These are phyloP conservation scores for Heterohyrax brucei DNA, from an alignment of 2,797 vertebrate species.

Conservation along the genomic window DNA sequence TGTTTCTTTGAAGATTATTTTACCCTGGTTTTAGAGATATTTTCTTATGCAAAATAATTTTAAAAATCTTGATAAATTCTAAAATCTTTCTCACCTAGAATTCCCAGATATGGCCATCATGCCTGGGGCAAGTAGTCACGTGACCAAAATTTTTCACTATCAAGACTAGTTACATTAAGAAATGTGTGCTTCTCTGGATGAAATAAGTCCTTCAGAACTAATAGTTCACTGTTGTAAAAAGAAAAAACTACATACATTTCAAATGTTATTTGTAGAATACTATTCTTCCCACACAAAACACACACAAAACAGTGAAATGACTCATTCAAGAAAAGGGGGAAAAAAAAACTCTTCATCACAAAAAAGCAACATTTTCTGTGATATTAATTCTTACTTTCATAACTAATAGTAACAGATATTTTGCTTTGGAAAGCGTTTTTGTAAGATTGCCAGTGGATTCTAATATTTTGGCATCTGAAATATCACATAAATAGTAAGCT, in stretches of 20 bases:
- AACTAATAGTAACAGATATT: conserved; percentile 87
- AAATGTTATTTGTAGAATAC: conserved; percentile 42
- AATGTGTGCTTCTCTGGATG: not conserved
- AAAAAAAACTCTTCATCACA: conserved; percentile 86
- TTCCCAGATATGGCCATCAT: not conserved
- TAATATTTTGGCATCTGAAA: conserved; percentile 82
- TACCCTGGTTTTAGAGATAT: not conserved
- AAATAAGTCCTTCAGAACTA: not conserved
- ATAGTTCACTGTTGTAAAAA: not conserved
- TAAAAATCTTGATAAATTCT: not conserved
- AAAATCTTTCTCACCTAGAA: not conserved
- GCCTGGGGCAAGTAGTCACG: not conserved
- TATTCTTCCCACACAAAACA: not conserved
- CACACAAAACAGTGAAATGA: not conserved
- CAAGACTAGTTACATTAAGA: conserved; percentile 39
- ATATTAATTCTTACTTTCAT: conserved; percentile 88
- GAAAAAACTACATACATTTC: not conserved
- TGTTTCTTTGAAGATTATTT: not conserved
- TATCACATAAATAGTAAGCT: conserved; percentile 83
- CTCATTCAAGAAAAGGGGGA: conserved; percentile 62
- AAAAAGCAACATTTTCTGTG: conserved; percentile 85
- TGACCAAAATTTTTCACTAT: not conserved
- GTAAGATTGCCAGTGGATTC: conserved; percentile 79
- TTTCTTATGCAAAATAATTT: conserved; percentile 16
- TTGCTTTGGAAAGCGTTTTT: conserved; percentile 79